phyloP scores from a whole-genome alignment of 2,113 vertebrate species.

The Osmerus mordax region DNA sequence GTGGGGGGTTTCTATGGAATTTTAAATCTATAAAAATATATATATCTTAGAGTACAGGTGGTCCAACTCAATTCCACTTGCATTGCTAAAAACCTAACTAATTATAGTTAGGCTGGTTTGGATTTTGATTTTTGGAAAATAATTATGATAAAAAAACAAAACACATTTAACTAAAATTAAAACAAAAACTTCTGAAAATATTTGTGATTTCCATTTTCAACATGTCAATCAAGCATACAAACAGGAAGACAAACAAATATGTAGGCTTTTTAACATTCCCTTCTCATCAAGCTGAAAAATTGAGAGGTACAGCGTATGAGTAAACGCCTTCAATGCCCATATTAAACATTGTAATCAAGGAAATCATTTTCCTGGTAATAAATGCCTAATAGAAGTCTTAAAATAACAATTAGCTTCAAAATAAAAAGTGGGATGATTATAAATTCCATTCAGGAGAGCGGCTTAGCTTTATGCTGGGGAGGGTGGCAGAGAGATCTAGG shows the following conservation, averaged over 20 bases:
- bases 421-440: conserved; percentile 85
- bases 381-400: conserved; percentile 60
- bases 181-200: background rate
- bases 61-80: too few relatives aligned
- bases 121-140: too few relatives aligned
- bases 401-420: conserved; percentile 90
- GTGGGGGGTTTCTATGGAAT: too few relatives aligned
- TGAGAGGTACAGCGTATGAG: conserved; percentile 13
- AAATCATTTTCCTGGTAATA: conserved; percentile 48
- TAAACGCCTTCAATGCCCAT: conserved; percentile 21
- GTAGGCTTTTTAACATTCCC: conserved; percentile 8
- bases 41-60: too few relatives aligned
- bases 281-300: conserved; percentile 21
- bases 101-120: too few relatives aligned
- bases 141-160: too few relatives aligned
- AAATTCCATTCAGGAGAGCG: conserved; percentile 93
- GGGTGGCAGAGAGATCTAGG: conserved; percentile 65
- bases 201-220: background rate
- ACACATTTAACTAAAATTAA: background rate
- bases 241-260: conserved; percentile 1
- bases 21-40: too few relatives aligned
- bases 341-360: conserved; percentile 63
- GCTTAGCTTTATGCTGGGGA: conserved; percentile 80
- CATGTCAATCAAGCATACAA: background rate
- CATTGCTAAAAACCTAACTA: too few relatives aligned